A percentile compares a stretch with the other conserved stretches of the same genome.
Evolutionary conservation across 2,888 invertebrate species (phyloP).

Genomic region (Pollenia griseotomentosa): DNA sequence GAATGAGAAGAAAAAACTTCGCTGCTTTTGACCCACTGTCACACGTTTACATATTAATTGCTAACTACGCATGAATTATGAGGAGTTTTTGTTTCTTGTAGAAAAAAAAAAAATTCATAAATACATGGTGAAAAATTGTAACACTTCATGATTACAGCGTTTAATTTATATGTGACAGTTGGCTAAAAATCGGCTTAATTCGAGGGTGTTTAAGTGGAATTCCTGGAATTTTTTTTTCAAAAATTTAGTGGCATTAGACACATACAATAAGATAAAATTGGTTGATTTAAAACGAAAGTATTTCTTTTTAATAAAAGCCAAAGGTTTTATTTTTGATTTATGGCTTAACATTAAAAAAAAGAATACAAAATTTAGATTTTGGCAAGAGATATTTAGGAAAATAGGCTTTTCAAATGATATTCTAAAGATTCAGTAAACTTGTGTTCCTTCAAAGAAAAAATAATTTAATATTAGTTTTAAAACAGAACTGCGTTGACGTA

Average conservation of each 20-base stretch:
- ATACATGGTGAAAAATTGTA: slow-evolving; percentile 40
- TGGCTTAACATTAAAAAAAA: neutral
- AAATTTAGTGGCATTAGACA: neutral
- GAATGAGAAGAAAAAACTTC: neutral
- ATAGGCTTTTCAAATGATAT: no score
- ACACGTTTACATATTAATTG: neutral
- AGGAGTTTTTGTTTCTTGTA: slow-evolving; percentile 1
- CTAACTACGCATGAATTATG: slow-evolving; percentile 37
- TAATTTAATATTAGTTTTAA: no score
- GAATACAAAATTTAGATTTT: no score
- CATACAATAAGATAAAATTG: neutral
- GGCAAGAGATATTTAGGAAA: no score
- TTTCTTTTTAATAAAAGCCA: neutral
- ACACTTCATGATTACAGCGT: slow-evolving; percentile 56
- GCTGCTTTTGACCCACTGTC: slow-evolving; percentile 2
- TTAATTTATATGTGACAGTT: slow-evolving; percentile 32
- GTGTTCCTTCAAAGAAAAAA: no score
- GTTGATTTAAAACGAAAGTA: neutral
- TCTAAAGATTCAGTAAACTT: no score
- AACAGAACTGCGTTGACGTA: no score
- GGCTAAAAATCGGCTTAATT: slow-evolving; percentile 15
- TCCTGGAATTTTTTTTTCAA: slow-evolving; percentile 3
- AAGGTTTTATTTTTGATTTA: neutral
- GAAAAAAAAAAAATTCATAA: slow-evolving; percentile 10
- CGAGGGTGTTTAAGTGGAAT: slow-evolving; percentile 50